Evolutionary conservation across 2,888 invertebrate genomes (phyloP), one percentile per base, ranked within the genome.

Genomic region (Beris chalybata): DNA sequence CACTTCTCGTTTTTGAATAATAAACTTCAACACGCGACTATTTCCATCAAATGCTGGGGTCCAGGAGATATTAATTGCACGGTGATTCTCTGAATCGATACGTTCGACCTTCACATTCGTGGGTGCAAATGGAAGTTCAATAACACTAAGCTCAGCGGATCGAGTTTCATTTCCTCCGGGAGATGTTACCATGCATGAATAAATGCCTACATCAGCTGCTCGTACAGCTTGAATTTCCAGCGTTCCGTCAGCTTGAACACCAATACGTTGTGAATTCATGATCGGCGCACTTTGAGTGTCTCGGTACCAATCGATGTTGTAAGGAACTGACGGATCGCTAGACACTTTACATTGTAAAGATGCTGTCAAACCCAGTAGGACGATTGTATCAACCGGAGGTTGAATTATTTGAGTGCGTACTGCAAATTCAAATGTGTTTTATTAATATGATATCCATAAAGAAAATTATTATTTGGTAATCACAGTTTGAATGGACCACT

Each of bases 1-100:
- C 31, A 96, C 92, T 74, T 94, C 90, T 70, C 95, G 86, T 79
- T 90, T 91, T 78, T 98, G 95, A 64, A 98, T 87, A 71, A 95
- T 93, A 79, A 92, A 98, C 77, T 95, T 93, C 74, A 91, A 86
- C 67, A 97, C 90, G 9, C 95, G 94, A 75, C 95, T 95, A 80
- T 99, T 97, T 65, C 99, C 99, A 82, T 98, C 95, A 80, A 97
- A 99, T 32, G 95, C 95, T 0, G 95, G 92, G 11, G 91, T 91
- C 97, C 98, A 99, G 22, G 90, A 90, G 4, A 98, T 89, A 76
- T 95, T 93, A 70, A 97, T 92, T 32, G 92, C 91, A 76, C 87
- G 86, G 68, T 88, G 87, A 3, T 86, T 84, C 12, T 86, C 84
- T 5, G 85, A 83, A 59, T 89, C 89, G 1, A 90, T 76, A 71